Conservation (phyloP, 2,888 invertebrate species). For the Sipunculus nudus region DNA sequence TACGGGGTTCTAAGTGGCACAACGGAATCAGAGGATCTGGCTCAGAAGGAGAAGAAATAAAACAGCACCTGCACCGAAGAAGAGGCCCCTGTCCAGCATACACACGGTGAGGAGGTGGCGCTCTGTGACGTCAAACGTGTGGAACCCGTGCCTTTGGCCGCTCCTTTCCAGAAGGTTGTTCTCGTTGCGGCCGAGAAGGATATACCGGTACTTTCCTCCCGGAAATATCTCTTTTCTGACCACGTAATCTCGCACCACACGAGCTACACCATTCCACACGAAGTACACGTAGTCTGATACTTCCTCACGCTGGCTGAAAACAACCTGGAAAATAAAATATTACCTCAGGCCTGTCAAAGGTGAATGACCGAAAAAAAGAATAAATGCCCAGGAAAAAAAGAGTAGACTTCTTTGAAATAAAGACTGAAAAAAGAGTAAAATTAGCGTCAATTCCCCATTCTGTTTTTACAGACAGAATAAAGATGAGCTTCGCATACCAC, state of each 20-base stretch:
- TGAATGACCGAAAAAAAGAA: no score
- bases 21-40: no score
- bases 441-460: no score
- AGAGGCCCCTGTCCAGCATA: slow-evolving; percentile 40
- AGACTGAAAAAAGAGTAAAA: no score
- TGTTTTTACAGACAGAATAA: no score
- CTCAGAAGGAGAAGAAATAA: no score
- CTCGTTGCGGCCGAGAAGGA: background rate
- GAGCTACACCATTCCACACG: background rate
- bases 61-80: slow-evolving; percentile 41
- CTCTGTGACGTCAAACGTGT: slow-evolving; percentile 20
- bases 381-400: no score
- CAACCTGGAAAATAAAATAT: slow-evolving; percentile 1
- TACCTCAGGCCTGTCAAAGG: no score
- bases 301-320: background rate
- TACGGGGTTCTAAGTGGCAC: no score
- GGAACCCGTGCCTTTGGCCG: background rate
- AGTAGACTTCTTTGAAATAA: no score
- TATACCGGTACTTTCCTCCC: background rate
- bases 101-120: slow-evolving; percentile 40
- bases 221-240: background rate
- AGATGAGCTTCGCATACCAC: no score
- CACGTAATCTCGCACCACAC: background rate
- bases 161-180: background rate
- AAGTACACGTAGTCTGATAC: background rate